Percentiles rank a stretch among this genome's conserved stretches.
Evolutionary conservation across 2,888 invertebrate genomes (phyloP).

Genomic region (Eupithecia pulchellata): DNA sequence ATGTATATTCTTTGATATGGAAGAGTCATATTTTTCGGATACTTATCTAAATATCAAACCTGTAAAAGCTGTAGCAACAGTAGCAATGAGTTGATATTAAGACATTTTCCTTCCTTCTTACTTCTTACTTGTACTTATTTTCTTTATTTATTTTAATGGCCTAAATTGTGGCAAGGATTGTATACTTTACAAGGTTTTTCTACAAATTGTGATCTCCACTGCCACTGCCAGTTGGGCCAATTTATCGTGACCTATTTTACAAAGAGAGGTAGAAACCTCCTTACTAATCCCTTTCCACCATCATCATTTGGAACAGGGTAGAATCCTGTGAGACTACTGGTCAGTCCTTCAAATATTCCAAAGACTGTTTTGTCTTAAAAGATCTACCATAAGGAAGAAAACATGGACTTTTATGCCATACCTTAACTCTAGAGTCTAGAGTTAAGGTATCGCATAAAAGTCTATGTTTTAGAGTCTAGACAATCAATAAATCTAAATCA

Average conservation of each 20-base stretch:
- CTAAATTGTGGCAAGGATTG: background rate
- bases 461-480: too few relatives aligned
- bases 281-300: background rate
- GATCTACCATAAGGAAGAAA: too few relatives aligned
- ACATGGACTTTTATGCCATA: too few relatives aligned
- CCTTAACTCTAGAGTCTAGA: too few relatives aligned
- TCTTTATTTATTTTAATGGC: background rate
- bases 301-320: background rate
- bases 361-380: background rate
- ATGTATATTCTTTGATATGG: too few relatives aligned
- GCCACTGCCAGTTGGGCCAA: slow-evolving; percentile 6
- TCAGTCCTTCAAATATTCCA: too few relatives aligned
- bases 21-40: background rate
- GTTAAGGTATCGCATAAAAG: too few relatives aligned
- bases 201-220: background rate
- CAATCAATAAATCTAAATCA: too few relatives aligned
- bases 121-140: background rate
- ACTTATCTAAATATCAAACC: background rate
- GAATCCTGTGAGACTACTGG: too few relatives aligned
- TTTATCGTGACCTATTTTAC: background rate
- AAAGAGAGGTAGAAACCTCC: background rate
- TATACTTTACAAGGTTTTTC: background rate
- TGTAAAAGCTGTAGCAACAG: background rate
- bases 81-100: background rate
- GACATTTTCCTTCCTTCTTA: background rate